Evolutionary conservation across 2,888 invertebrate genomes (phyloP).

Genomic region (Pardosa pseudoannulata): DNA sequence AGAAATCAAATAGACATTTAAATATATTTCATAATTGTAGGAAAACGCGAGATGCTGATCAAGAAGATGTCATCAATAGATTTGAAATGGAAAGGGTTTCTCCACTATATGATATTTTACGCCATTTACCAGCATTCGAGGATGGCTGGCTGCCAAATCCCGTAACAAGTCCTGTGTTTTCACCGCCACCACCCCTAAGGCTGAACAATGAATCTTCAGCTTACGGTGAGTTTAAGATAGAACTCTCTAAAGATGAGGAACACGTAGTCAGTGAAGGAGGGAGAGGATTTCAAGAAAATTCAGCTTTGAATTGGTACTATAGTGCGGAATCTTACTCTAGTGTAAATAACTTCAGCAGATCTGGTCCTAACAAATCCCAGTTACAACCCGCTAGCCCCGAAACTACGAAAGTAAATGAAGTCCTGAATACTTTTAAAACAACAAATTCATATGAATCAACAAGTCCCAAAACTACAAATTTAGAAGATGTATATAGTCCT

Average conservation of each 20-base stretch:
- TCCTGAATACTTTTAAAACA: too few relatives aligned
- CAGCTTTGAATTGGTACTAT: conserved; percentile 46
- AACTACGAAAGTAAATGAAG: too few relatives aligned
- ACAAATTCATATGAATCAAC: too few relatives aligned
- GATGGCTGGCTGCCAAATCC: conserved; percentile 25
- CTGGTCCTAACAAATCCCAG: background rate
- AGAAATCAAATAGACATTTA: background rate
- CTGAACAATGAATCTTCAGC: background rate
- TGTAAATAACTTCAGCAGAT: background rate
- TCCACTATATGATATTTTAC: conserved; percentile 38
- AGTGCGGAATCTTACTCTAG: conserved; percentile 41
- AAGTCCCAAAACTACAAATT: background rate
- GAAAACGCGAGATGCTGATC: conserved; percentile 36
- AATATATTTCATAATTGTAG: background rate
- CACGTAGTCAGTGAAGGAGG: conserved; percentile 62
- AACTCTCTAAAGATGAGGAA: conserved; percentile 45
- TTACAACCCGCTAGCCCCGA: background rate
- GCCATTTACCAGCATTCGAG: conserved; percentile 46
- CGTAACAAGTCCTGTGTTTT: background rate
- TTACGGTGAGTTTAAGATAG: conserved; percentile 30
- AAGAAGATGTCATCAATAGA: conserved; percentile 59
- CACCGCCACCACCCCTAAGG: background rate
- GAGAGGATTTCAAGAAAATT: conserved; percentile 26
- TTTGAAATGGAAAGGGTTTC: conserved; percentile 61
- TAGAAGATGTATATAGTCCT: background rate